Base-by-base conservation (phyloP, 2,113 vertebrate species). In the Laterallus jamaicensis region DNA sequence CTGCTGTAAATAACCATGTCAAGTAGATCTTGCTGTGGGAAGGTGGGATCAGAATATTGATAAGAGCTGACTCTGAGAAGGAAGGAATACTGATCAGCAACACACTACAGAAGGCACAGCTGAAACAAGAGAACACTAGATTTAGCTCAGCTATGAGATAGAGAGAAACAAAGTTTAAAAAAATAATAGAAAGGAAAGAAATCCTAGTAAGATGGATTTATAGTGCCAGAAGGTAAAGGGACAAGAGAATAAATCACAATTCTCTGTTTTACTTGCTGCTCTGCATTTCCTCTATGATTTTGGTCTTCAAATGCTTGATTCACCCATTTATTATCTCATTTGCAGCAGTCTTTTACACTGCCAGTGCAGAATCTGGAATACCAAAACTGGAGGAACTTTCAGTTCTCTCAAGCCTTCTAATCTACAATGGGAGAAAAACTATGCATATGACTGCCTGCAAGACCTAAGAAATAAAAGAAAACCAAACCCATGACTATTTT, bases 1-100 rank as follows among this genome's bases (percentile, higher is more conserved):
- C 71, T 89, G 93, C 90, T 96, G 92, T 88, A 96, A 97, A 96
- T 96, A 97, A 90, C 95, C 89, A 74, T 79, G 88, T 90, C 93
- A 84, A 88, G 93, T 11, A 78, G 56, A 82, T 90, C 86, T 64
- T 68, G 85, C 86, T 82, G 78, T 67, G 92, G 80, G 84, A 86
- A 83, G 54, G 69, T 76, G 77, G 79, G 54, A 93, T 84, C 55
- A 28, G 90, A 96, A 94, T 94, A 90, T 56, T 4, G 58, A 93
- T 82, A 94, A 73, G 56, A 88, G 42, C 26, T 42, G 22, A 44
- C 74, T 75, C 66, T 29, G 40, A 90, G 81, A 62, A 86, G 42
- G 71, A 91, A 78, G 68, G 70, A 92, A 82, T 2, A 76, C 58
- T 1, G 6, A 92, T 60, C 54, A 58, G 83, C 26, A 73, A 18